phyloP scores from a whole-genome alignment of 2,888 invertebrate species.

The Rhagonycha fulva region DNA sequence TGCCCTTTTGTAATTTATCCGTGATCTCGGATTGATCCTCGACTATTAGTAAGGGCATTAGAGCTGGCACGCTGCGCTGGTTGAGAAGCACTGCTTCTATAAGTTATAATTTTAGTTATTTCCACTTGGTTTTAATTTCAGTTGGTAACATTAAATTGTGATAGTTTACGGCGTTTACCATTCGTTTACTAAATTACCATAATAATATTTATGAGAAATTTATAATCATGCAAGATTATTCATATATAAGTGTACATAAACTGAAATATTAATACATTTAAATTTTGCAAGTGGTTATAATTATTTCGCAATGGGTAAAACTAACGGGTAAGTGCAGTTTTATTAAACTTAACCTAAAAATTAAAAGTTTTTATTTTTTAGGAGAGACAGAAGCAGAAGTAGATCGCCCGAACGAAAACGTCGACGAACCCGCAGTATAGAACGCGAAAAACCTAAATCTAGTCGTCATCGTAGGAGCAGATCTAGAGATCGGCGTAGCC shows the following conservation, averaged over 20 bases:
- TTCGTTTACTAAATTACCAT: too few species aligned
- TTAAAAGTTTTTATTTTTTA: slow-evolving; percentile 3
- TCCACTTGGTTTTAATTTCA: neutral
- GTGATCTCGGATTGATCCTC: too few species aligned
- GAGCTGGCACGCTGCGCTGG: too few species aligned
- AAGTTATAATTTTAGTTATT: neutral
- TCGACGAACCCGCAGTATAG: slow-evolving; percentile 44
- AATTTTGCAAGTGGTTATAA: neutral
- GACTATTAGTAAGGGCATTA: too few species aligned
- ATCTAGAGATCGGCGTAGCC: slow-evolving; percentile 49
- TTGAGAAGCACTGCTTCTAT: neutral
- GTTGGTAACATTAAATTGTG: neutral
- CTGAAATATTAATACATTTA: neutral
- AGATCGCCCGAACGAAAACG: slow-evolving; percentile 47
- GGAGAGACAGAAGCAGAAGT: slow-evolving; percentile 42
- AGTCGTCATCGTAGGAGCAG: slow-evolving; percentile 53
- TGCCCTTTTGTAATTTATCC: too few species aligned
- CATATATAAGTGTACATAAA: neutral
- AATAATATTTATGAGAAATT: neutral
- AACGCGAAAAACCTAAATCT: slow-evolving; percentile 62
- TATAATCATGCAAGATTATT: neutral
- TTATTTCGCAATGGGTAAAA: slow-evolving; percentile 20
- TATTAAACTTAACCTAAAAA: neutral
- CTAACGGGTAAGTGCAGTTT: slow-evolving; percentile 16
- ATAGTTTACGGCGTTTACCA: neutral